phyloP scores from a whole-genome alignment of 1,140 invertebrate species.

The Drosophila persimilis region DNA sequence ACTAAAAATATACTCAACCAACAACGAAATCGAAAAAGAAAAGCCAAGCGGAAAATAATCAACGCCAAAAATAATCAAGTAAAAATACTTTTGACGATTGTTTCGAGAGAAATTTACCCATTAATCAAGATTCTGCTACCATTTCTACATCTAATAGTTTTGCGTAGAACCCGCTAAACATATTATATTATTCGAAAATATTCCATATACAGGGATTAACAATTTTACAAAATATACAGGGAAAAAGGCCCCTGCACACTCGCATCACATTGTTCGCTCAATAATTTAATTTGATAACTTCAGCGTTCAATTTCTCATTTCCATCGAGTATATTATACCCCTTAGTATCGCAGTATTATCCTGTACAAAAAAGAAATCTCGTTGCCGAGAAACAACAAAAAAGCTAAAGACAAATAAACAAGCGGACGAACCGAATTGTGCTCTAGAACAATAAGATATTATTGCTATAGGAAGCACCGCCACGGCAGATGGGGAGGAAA shows the following conservation, averaged over 20 bases:
- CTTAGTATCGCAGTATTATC: constrained; percentile 1
- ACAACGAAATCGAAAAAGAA: constrained; percentile 12
- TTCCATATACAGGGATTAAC: too few relatives aligned
- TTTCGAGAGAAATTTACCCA: constrained; percentile 2
- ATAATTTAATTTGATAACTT: too few relatives aligned
- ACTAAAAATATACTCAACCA: constrained; percentile 40
- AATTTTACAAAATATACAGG: too few relatives aligned
- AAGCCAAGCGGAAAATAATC: background rate
- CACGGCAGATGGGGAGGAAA: constrained; percentile 7
- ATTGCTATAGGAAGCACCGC: background rate
- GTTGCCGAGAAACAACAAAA: constrained; percentile 14
- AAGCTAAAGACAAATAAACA: constrained; percentile 44
- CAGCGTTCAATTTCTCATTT: too few relatives aligned
- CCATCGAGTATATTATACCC: too few relatives aligned
- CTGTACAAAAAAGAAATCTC: constrained; percentile 22
- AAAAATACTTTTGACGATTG: background rate
- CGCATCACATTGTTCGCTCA: too few relatives aligned
- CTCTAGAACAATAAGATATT: constrained; percentile 36
- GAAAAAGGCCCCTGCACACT: too few relatives aligned
- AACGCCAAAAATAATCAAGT: constrained; percentile 8
- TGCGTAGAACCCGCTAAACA: too few relatives aligned
- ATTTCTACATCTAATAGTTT: too few relatives aligned
- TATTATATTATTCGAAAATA: too few relatives aligned
- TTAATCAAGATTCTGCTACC: background rate
- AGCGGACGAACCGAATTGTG: constrained; percentile 33